phyloP scores from a whole-genome alignment of 35 echinoderm and acorn worm species.

The Holothuria glaberrima region DNA sequence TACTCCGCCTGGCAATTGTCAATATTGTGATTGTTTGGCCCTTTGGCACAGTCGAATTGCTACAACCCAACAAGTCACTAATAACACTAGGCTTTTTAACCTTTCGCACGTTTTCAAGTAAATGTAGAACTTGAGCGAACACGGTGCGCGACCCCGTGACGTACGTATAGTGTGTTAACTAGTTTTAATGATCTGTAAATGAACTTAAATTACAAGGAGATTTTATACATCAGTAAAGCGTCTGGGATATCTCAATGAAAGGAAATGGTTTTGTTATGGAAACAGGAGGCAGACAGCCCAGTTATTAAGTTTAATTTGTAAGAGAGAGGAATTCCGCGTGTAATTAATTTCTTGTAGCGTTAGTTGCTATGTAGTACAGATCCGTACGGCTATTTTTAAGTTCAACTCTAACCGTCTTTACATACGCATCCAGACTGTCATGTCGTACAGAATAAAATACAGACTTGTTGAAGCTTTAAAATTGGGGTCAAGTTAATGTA shows the following conservation, averaged over 20 bases:
- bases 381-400: too few species aligned
- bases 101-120: background rate
- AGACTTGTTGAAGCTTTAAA: too few species aligned
- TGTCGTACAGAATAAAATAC: too few species aligned
- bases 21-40: constrained; percentile 38
- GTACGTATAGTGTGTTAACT: background rate
- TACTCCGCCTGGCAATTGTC: constrained; percentile 37
- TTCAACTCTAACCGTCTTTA: too few species aligned
- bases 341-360: too few species aligned
- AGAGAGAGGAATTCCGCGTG: too few species aligned
- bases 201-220: background rate
- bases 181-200: constrained; percentile 12
- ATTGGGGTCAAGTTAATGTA: too few species aligned
- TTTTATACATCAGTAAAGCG: background rate
- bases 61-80: background rate
- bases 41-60: background rate
- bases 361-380: too few species aligned
- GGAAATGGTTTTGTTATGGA: constrained; percentile 43
- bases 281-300: background rate
- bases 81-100: background rate
- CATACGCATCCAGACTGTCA: too few species aligned
- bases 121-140: constrained; percentile 7
- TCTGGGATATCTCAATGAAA: constrained; percentile 33
- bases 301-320: too few species aligned
- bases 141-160: background rate